A percentile compares a stretch with the other conserved stretches of the same genome.
phyloP scores from a whole-genome alignment of 2,888 invertebrate genomes.

The Oeneis ivallda region DNA sequence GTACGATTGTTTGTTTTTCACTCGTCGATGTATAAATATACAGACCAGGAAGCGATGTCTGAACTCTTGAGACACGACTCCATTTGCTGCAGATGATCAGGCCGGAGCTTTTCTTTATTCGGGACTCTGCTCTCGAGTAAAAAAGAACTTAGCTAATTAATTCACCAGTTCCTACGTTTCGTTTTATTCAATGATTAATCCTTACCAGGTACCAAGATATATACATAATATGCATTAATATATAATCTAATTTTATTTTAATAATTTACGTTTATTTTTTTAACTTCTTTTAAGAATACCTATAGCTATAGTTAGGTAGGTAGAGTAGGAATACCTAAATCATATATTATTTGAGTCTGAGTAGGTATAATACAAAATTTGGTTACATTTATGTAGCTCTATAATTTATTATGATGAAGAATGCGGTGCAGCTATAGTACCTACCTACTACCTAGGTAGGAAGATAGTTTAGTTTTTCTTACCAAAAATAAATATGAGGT shows the following conservation, averaged over 20 bases:
- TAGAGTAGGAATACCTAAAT: no score
- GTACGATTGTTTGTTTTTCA: constrained; percentile 76
- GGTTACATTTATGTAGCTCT: not conserved
- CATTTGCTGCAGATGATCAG: constrained; percentile 38
- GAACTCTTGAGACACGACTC: constrained; percentile 55
- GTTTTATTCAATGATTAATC: not conserved
- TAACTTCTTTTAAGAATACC: no score
- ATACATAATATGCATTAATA: not conserved
- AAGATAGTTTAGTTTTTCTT: constrained; percentile 55
- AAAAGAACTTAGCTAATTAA: no score
- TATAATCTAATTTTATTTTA: no score
- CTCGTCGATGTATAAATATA: constrained; percentile 77
- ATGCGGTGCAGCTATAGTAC: constrained; percentile 1
- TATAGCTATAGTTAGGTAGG: no score
- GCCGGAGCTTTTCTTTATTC: not conserved
- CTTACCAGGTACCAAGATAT: not conserved
- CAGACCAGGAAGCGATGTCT: constrained; percentile 65
- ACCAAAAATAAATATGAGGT: constrained; percentile 71
- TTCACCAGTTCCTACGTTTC: not conserved
- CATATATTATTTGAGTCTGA: no score
- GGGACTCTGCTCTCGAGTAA: no score
- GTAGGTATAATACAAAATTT: not conserved
- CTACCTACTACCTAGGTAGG: not conserved
- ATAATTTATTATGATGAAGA: not conserved
- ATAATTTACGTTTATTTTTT: no score